phyloP scores from a whole-genome alignment of 2,797 vertebrate genomes.

The Cyprinella venusta region DNA sequence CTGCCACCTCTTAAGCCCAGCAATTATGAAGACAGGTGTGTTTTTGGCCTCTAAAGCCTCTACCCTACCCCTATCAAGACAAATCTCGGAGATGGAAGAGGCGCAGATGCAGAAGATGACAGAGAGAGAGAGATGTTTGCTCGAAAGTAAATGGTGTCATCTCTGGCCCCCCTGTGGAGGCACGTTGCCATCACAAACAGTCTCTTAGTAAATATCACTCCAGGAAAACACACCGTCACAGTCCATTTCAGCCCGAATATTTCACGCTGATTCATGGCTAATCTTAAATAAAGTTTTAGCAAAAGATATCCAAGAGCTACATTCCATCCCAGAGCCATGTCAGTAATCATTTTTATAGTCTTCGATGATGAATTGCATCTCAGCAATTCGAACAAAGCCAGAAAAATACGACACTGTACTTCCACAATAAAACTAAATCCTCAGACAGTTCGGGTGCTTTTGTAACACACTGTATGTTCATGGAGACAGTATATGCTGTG shows the following conservation, averaged over 20 bases:
- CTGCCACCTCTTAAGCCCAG: constrained; percentile 15
- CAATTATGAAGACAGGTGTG: constrained; percentile 34
- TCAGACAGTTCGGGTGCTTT: constrained; percentile 16
- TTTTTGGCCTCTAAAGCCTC: constrained; percentile 34
- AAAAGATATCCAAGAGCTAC: constrained; percentile 51
- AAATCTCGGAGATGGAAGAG: constrained; percentile 30
- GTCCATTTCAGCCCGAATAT: constrained; percentile 37
- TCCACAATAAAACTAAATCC: constrained; percentile 35
- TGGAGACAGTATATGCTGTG: not conserved
- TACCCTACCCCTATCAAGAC: constrained; percentile 13
- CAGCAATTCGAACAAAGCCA: constrained; percentile 33
- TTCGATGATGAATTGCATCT: constrained; percentile 38
- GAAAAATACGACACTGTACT: constrained; percentile 10
- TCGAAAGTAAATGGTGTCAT: constrained; percentile 36
- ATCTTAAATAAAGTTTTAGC: constrained; percentile 49
- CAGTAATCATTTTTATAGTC: constrained; percentile 38
- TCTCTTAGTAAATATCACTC: constrained; percentile 39
- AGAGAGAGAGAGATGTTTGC: constrained; percentile 53
- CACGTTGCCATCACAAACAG: constrained; percentile 58
- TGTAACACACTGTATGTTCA: constrained; percentile 25
- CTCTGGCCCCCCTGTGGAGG: constrained; percentile 61
- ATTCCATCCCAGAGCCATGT: constrained; percentile 25
- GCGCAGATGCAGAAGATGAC: constrained; percentile 38
- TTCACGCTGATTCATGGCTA: constrained; percentile 50
- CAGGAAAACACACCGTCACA: constrained; percentile 43